A percentile compares a stretch with the other conserved stretches of the same genome.
Conservation (phyloP, 2,113 vertebrate species). For the Oplegnathus fasciatus region DNA sequence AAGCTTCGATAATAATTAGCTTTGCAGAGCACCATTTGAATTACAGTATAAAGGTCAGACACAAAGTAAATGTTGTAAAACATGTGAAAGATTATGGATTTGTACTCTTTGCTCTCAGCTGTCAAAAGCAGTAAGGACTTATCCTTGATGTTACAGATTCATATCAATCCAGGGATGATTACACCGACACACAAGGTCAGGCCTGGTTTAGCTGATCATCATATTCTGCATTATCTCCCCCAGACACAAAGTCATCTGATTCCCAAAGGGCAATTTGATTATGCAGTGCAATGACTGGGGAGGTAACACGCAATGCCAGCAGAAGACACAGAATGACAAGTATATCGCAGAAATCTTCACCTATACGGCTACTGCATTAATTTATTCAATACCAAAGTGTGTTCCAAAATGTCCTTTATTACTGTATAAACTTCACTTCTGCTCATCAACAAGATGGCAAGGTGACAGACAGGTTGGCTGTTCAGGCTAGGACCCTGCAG, state of each 20-base stretch:
- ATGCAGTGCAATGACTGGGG: constrained; percentile 48
- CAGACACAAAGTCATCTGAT: constrained; percentile 71
- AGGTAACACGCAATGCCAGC: constrained; percentile 12
- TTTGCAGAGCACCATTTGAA: constrained; percentile 44
- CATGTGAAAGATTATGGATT: constrained; percentile 43
- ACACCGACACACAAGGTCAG: constrained; percentile 65
- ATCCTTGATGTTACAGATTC: constrained; percentile 66
- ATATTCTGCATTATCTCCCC: constrained; percentile 66
- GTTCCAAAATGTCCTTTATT: constrained; percentile 18
- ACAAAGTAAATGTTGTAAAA: constrained; percentile 58
- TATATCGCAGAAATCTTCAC: not conserved
- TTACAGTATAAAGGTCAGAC: constrained; percentile 63
- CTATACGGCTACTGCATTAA: not conserved
- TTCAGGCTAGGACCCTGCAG: constrained; percentile 33
- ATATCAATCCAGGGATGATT: constrained; percentile 67
- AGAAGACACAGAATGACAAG: constrained; percentile 34
- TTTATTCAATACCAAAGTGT: constrained; percentile 13
- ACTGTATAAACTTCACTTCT: not conserved
- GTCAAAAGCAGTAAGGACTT: constrained; percentile 32
- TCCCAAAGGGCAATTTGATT: constrained; percentile 71
- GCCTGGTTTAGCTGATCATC: constrained; percentile 65
- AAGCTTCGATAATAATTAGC: constrained; percentile 65
- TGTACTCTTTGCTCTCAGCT: constrained; percentile 36
- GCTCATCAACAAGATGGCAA: constrained; percentile 40
- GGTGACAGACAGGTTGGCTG: constrained; percentile 46